Percentiles rank a stretch among this genome's conserved stretches.
Conservation (phyloP, 2,888 invertebrate genomes). For the Yponomeuta plumbellus region DNA sequence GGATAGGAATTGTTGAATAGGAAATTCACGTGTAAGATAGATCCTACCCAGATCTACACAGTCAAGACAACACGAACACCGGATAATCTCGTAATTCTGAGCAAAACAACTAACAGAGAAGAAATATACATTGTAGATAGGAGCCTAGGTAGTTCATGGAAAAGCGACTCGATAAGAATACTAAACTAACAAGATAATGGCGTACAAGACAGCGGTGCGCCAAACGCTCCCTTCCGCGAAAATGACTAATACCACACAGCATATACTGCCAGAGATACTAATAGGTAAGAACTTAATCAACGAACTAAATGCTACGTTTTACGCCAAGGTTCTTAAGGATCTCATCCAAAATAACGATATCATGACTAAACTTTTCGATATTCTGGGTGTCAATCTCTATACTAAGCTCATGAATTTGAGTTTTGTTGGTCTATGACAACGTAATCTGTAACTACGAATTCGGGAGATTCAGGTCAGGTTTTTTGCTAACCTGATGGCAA, state of each 20-base stretch:
- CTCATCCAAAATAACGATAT: too few relatives aligned
- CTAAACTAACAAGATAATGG: not conserved
- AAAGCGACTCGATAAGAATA: not conserved
- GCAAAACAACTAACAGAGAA: not conserved
- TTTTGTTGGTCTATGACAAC: too few relatives aligned
- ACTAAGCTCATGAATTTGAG: too few relatives aligned
- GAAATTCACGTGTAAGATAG: too few relatives aligned
- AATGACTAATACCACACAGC: not conserved
- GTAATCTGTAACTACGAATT: too few relatives aligned
- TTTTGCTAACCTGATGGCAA: too few relatives aligned
- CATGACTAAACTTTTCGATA: too few relatives aligned
- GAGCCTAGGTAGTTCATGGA: not conserved
- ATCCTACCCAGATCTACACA: not conserved
- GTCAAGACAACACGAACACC: not conserved
- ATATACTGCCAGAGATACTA: not conserved
- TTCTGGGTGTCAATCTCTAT: too few relatives aligned
- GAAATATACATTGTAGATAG: not conserved
- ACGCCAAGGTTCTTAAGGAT: too few relatives aligned
- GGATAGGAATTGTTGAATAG: too few relatives aligned
- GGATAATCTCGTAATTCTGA: not conserved
- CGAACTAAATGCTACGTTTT: too few relatives aligned
- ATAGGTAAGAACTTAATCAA: not conserved
- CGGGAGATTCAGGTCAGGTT: too few relatives aligned
- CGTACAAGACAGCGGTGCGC: slow-evolving; percentile 2
- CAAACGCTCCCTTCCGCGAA: not conserved